phyloP scores from a whole-genome alignment of 2,888 invertebrate genomes.

The Lochmaea crataegi region DNA sequence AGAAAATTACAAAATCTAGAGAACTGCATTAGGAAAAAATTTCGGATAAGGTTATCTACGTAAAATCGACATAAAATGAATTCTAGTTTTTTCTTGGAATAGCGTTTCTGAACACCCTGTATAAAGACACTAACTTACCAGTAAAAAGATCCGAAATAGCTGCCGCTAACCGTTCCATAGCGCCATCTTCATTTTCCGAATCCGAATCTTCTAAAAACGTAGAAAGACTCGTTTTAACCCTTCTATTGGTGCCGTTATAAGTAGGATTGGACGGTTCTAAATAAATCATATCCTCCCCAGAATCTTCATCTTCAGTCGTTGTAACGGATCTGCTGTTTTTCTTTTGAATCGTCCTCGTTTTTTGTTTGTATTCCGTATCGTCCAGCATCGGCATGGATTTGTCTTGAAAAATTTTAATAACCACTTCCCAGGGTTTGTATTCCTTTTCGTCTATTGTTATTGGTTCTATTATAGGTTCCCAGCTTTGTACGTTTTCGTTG shows the following conservation, averaged over 20 bases:
- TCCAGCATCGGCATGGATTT: slow-evolving; percentile 60
- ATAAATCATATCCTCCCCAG: slow-evolving; percentile 65
- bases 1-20: no score
- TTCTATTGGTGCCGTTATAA: slow-evolving; percentile 55
- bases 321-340: slow-evolving; percentile 54
- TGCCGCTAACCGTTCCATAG: slow-evolving; percentile 76
- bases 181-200: slow-evolving; percentile 78
- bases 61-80: no score
- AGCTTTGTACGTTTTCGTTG: slow-evolving; percentile 66
- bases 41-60: no score
- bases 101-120: neutral
- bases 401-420: slow-evolving; percentile 72
- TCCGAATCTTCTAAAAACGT: slow-evolving; percentile 74
- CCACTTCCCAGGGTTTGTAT: slow-evolving; percentile 79
- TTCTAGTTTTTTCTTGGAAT: no score
- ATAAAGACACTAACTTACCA: slow-evolving; percentile 64
- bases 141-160: slow-evolving; percentile 84
- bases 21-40: no score
- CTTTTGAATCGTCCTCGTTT: slow-evolving; percentile 46
- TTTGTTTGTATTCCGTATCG: slow-evolving; percentile 51
- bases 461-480: slow-evolving; percentile 89
- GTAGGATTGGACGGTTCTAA: slow-evolving; percentile 60
- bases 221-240: slow-evolving; percentile 68
- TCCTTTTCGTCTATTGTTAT: slow-evolving; percentile 74
- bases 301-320: slow-evolving; percentile 62